phyloP scores from a whole-genome alignment of 2,797 vertebrate species.

The Cichlasoma orientale region DNA sequence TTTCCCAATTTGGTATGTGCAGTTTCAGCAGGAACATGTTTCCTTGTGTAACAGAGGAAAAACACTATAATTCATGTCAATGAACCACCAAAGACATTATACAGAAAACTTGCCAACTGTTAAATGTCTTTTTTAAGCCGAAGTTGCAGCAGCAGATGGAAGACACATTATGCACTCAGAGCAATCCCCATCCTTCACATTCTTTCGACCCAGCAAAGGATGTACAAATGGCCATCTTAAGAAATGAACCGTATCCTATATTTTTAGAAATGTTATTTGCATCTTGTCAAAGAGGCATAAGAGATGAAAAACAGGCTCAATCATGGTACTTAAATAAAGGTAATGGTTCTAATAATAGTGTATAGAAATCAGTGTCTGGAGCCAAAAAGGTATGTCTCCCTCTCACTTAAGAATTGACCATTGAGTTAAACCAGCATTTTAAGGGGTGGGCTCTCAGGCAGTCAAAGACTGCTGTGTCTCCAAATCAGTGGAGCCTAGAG shows the following conservation, averaged over 20 bases:
- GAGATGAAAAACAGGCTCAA: background rate
- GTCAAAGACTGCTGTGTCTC: constrained; percentile 70
- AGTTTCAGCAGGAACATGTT: constrained; percentile 65
- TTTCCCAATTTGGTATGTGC: constrained; percentile 57
- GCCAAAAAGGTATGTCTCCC: constrained; percentile 31
- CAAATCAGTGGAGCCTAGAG: constrained; percentile 44
- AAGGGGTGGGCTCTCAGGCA: constrained; percentile 47
- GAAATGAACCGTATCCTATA: constrained; percentile 49
- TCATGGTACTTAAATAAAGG: constrained; percentile 11
- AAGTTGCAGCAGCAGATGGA: constrained; percentile 68
- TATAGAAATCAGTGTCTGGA: constrained; percentile 30
- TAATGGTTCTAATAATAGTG: constrained; percentile 24
- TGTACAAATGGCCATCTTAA: constrained; percentile 48
- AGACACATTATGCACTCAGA: constrained; percentile 66
- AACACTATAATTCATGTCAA: constrained; percentile 63
- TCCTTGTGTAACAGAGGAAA: constrained; percentile 63
- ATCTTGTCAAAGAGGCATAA: constrained; percentile 2
- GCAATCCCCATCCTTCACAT: constrained; percentile 53
- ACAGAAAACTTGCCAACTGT: constrained; percentile 58
- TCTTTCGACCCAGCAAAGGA: constrained; percentile 56
- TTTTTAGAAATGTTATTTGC: constrained; percentile 39
- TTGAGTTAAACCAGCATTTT: constrained; percentile 44
- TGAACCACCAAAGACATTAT: constrained; percentile 61
- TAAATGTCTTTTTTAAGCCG: constrained; percentile 63
- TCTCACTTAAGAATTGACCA: constrained; percentile 52